Conservation (phyloP, 2,888 invertebrate genomes). For the Desoria tigrina region DNA sequence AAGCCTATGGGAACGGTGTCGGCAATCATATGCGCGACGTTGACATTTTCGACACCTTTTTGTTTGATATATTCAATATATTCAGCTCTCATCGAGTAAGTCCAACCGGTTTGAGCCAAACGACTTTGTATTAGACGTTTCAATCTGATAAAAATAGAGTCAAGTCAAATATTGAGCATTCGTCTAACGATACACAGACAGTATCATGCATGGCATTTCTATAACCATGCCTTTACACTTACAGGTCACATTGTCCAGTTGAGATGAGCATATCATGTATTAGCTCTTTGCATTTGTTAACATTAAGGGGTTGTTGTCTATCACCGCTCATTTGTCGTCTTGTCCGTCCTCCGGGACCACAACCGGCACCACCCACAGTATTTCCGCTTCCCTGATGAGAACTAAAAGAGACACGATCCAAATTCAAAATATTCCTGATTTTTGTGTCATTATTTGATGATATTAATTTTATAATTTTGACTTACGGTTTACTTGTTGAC, state of each 20-base stretch:
- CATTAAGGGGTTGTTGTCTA: slow-evolving; percentile 12
- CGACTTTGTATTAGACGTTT: slow-evolving; percentile 34
- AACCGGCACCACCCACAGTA: not conserved
- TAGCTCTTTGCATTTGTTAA: slow-evolving; percentile 39
- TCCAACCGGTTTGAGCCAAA: slow-evolving; percentile 40
- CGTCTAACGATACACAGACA: not conserved
- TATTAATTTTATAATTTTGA: too few relatives aligned
- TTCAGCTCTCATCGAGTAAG: slow-evolving; percentile 29
- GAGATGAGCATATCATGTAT: slow-evolving; percentile 35
- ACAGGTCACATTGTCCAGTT: slow-evolving; percentile 42
- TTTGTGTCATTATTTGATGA: too few relatives aligned
- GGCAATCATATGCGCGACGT: slow-evolving; percentile 47
- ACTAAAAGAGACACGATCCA: too few relatives aligned
- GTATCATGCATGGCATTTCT: not conserved
- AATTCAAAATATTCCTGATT: too few relatives aligned
- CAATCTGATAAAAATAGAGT: slow-evolving; percentile 21
- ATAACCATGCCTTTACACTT: slow-evolving; percentile 10
- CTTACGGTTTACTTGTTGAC: too few relatives aligned
- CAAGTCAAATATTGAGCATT: not conserved
- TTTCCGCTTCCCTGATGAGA: too few relatives aligned
- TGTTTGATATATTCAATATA: slow-evolving; percentile 43
- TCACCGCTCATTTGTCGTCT: slow-evolving; percentile 15
- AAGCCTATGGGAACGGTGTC: slow-evolving; percentile 38
- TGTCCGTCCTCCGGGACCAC: slow-evolving; percentile 10
- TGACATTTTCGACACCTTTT: slow-evolving; percentile 38